phyloP scores from a whole-genome alignment of 2,888 invertebrate genomes.

The Caenorhabditis doughertyi region DNA sequence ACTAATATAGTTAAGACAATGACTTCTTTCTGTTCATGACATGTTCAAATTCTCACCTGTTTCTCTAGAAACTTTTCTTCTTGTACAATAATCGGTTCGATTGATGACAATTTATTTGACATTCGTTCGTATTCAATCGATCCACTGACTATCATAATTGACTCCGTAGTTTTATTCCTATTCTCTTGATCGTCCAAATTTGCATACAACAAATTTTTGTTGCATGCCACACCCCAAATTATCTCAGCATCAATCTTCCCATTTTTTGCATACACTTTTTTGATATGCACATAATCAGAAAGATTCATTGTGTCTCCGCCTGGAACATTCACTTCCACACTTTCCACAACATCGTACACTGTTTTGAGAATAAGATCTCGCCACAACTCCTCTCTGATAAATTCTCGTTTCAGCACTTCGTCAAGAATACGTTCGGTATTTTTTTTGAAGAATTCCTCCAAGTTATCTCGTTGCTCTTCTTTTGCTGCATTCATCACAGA shows the following conservation, averaged over 20 bases:
- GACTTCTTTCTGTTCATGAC: neutral
- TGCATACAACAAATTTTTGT: constrained; percentile 95
- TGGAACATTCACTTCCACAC: constrained; percentile 89
- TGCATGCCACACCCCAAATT: constrained; percentile 92
- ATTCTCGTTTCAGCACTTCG: constrained; percentile 81
- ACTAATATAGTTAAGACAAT: too few species aligned
- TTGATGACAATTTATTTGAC: constrained; percentile 93
- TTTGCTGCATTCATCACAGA: constrained; percentile 39
- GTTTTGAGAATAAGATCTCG: constrained; percentile 87
- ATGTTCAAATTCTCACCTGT: constrained; percentile 62
- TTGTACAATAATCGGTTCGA: constrained; percentile 95
- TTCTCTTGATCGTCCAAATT: constrained; percentile 77
- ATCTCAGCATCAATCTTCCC: constrained; percentile 83
- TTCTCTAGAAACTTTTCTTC: constrained; percentile 83
- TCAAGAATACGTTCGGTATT: constrained; percentile 76
- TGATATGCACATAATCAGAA: constrained; percentile 92
- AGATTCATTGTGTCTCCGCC: constrained; percentile 92
- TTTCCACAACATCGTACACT: constrained; percentile 88
- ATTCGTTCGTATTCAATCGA: constrained; percentile 95
- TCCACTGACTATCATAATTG: constrained; percentile 71
- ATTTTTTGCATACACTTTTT: constrained; percentile 85
- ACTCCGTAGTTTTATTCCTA: constrained; percentile 35
- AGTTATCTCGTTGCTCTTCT: constrained; percentile 54
- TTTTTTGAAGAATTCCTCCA: constrained; percentile 71
- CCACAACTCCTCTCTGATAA: constrained; percentile 71